These are phyloP conservation scores for Piaya cayana DNA, from an alignment of 2,113 vertebrate genomes.

Conservation along the genomic window DNA sequence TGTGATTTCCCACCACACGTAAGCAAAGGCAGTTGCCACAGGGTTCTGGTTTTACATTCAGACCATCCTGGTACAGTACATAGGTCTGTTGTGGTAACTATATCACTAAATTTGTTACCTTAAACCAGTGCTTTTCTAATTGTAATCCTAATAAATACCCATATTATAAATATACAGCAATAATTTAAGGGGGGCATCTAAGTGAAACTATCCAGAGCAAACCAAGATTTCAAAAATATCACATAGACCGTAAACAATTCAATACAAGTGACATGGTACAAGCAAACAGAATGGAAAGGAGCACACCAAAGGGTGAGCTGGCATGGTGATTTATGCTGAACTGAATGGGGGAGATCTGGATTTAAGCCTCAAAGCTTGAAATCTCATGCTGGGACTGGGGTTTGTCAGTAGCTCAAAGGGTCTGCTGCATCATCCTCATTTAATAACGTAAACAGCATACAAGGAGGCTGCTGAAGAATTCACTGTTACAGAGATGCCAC, in stretches of 20 bases:
- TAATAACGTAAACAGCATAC: neutral
- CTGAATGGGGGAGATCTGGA: neutral
- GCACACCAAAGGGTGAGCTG: neutral
- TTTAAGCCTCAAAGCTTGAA: neutral
- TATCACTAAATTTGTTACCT: constrained; percentile 63
- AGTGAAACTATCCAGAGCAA: constrained; percentile 5
- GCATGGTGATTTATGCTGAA: neutral
- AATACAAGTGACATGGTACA: neutral
- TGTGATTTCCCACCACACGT: neutral
- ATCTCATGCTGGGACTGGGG: neutral
- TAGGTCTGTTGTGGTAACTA: constrained; percentile 20
- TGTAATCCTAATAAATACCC: constrained; percentile 49
- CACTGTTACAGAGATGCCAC: neutral
- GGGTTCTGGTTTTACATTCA: neutral
- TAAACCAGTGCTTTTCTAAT: constrained; percentile 64
- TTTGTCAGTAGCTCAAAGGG: neutral
- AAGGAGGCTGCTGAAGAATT: neutral
- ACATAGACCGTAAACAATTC: neutral
- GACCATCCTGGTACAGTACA: neutral
- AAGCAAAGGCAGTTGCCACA: neutral
- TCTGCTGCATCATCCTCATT: neutral
- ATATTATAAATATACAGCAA: neutral
- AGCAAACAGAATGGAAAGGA: neutral
- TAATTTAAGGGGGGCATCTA: constrained; percentile 10
- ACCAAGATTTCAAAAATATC: neutral